phyloP scores from a whole-genome alignment of 2,113 vertebrate genomes.

The Sinocyclocheilus grahami region DNA sequence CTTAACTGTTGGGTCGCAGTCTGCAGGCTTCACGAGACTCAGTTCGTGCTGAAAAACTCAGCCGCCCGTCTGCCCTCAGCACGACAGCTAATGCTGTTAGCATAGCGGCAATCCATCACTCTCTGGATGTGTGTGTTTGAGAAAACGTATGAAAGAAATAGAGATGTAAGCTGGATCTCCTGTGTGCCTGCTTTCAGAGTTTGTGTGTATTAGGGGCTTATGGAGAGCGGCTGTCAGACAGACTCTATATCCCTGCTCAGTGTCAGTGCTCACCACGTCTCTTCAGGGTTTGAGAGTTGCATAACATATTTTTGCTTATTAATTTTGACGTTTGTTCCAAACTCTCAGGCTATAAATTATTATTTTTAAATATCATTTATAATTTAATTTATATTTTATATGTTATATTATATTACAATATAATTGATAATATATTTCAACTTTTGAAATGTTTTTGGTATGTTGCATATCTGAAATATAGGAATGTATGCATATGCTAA shows the following conservation, averaged over 20 bases:
- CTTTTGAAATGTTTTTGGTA: background rate
- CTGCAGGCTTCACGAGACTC: background rate
- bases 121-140: background rate
- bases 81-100: constrained; percentile 38
- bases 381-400: no score
- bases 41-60: background rate
- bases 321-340: background rate
- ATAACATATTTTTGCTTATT: no score
- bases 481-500: no score
- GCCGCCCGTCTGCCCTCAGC: constrained; percentile 27
- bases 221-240: constrained; percentile 37
- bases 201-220: constrained; percentile 55
- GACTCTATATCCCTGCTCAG: background rate
- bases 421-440: no score
- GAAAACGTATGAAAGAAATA: constrained; percentile 23
- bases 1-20: constrained; percentile 20
- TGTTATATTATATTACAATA: no score
- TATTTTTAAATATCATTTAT: no score
- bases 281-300: background rate
- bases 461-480: background rate
- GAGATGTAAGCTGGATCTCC: constrained; percentile 43
- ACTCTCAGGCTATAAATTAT: background rate
- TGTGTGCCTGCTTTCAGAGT: constrained; percentile 27
- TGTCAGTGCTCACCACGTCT: background rate
- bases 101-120: constrained; percentile 40